Percentiles rank a stretch among this genome's conserved stretches.
phyloP scores from a whole-genome alignment of 1,140 invertebrate genomes.

The Mamestra configurata region DNA sequence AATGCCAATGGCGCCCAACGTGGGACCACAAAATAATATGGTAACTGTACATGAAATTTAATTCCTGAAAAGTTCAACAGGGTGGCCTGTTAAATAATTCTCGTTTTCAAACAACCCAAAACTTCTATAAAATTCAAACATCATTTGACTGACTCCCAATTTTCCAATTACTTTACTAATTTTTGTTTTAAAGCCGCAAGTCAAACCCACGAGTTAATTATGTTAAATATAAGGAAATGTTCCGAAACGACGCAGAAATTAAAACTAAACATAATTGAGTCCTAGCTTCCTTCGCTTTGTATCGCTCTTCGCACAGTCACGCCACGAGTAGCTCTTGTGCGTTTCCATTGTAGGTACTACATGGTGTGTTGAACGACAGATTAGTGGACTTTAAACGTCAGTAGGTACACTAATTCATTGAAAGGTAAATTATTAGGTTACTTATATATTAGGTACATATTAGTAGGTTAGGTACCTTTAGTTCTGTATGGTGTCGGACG shows the following conservation, averaged over 20 bases:
- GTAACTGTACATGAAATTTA: neutral
- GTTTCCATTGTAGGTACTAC: constrained; percentile 34
- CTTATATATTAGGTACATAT: no score
- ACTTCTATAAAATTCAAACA: neutral
- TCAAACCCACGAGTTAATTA: constrained; percentile 25
- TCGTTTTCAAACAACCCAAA: neutral
- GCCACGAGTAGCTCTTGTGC: neutral
- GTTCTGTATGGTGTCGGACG: no score
- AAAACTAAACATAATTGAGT: constrained; percentile 48
- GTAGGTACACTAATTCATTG: no score
- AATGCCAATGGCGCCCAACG: neutral
- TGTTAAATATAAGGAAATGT: constrained; percentile 5
- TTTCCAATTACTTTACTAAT: neutral
- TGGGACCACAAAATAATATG: neutral
- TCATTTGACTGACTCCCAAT: neutral
- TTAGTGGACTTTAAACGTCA: no score
- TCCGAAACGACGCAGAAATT: constrained; percentile 23
- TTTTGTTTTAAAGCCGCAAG: neutral
- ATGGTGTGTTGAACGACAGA: no score
- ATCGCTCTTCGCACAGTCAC: constrained; percentile 33
- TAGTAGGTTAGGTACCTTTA: no score
- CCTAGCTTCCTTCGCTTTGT: constrained; percentile 35
- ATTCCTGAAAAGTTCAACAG: no score
- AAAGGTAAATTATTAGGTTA: no score
- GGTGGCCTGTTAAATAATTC: neutral